These are phyloP conservation scores for Zophobas atratus DNA, from an alignment of 1,140 invertebrate genomes.

Conservation along the genomic window DNA sequence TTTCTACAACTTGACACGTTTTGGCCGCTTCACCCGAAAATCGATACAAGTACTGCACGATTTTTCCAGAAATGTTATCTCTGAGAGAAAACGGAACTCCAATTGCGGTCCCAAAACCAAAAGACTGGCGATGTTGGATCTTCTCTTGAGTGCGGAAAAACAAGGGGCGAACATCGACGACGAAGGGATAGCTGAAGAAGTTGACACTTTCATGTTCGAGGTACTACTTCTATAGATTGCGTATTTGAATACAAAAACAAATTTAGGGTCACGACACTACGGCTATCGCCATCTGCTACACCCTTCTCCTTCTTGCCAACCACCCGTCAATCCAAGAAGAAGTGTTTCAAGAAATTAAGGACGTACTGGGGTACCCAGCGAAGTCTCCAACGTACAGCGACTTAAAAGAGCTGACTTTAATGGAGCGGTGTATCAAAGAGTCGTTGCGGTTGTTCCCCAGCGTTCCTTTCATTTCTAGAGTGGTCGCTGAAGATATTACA, in stretches of 20 bases:
- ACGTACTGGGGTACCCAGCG: conserved; percentile 71
- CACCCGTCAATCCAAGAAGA: conserved; percentile 67
- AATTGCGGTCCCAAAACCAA: background rate
- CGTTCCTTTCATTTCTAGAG: conserved; percentile 77
- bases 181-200: conserved; percentile 84
- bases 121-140: conserved; percentile 85
- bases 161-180: conserved; percentile 70
- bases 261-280: conserved; percentile 68
- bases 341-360: conserved; percentile 74
- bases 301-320: conserved; percentile 65
- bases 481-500: conserved; percentile 69
- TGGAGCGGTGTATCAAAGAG: conserved; percentile 77
- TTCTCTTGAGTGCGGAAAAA: conserved; percentile 76
- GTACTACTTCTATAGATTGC: conserved; percentile 46
- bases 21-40: conserved; percentile 61
- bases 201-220: conserved; percentile 88
- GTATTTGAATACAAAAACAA: background rate
- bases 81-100: conserved; percentile 46
- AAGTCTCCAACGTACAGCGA: conserved; percentile 72
- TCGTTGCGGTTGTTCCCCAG: conserved; percentile 76
- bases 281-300: conserved; percentile 65
- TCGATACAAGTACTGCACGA: conserved; percentile 73
- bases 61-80: conserved; percentile 72
- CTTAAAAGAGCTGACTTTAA: conserved; percentile 75
- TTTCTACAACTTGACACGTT: conserved; percentile 30